Conservation (phyloP, 2,888 invertebrate genomes). For the Hirtodrosophila trivittata region DNA sequence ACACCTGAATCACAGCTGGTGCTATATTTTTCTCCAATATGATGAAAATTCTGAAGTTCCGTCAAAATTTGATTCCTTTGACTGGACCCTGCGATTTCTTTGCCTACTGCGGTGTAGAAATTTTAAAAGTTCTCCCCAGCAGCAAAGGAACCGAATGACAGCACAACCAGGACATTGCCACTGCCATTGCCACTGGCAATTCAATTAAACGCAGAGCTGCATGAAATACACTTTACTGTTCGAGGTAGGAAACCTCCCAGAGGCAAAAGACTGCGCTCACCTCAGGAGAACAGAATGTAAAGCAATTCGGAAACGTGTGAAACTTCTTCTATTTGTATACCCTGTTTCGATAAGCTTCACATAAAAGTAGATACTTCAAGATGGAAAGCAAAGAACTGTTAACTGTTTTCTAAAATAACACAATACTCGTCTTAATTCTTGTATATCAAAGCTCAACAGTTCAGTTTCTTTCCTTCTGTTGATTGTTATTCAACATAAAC, state of each 20-base stretch:
- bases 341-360: not conserved
- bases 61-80: conserved; percentile 30
- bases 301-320: conserved; percentile 7
- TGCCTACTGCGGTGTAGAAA: conserved; percentile 21
- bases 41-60: not conserved
- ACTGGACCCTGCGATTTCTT: conserved; percentile 7
- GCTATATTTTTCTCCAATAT: not conserved
- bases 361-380: no score
- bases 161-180: conserved; percentile 1
- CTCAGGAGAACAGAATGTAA: conserved; percentile 7
- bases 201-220: conserved; percentile 77
- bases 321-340: conserved; percentile 1
- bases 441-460: no score
- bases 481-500: no score
- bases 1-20: conserved; percentile 25
- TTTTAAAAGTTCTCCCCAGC: conserved; percentile 11
- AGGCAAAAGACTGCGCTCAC: conserved; percentile 1
- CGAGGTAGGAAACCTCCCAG: conserved; percentile 26
- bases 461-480: no score
- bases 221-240: conserved; percentile 65
- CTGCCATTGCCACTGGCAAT: conserved; percentile 52
- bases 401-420: no score
- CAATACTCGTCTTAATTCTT: no score
- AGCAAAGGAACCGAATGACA: conserved; percentile 7
- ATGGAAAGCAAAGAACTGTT: no score